Evolutionary conservation across 2,888 invertebrate genomes (phyloP), one percentile per base, ranked within the genome.

Genomic region (Perdita meconis): DNA sequence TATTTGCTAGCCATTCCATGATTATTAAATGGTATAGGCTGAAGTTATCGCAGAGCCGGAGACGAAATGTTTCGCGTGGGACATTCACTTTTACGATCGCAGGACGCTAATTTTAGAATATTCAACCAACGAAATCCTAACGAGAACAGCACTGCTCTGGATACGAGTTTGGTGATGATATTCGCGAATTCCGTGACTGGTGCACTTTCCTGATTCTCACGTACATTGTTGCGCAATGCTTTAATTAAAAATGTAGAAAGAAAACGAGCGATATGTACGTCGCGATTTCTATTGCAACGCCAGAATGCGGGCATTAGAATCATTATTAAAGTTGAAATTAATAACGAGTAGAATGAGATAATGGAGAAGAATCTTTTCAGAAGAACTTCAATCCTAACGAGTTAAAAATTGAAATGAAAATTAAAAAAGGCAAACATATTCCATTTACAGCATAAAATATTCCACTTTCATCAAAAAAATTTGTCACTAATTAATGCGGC

Each of bases 21-120:
- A 19, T 44, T 44, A 44, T 44, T 1, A 10, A 2, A 44, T 10
- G 22, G n/a, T n/a, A n/a, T n/a, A n/a, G n/a, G n/a, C n/a, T n/a
- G n/a, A n/a, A n/a, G n/a, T 72, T 47, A 51, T 63, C 19, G 10
- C 38, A 13, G 50, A 26, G n/a, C 22, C 5, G n/a, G 19, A 3
- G 16, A 16, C 38, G 57, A 59, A 44, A 57, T 36, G 56, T 40
- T 19, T 26, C 13, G 8, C 30, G 10, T 10, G 30, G 66, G 40
- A 36, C 16, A 42, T 42, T 24, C 13, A 8, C 30, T 22, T 44
- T 53, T 34, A 57, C 16, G 38, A 70, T 55, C 40, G 13, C 24
- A 24, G 12, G 34, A 19, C 34, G 30, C 12, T 55, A 30, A 70
- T 70, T 70, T 70, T 10, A 56, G 30, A 30, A 1, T 38, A 42